These are phyloP conservation scores for Bombus superbus DNA, from an alignment of 1,140 invertebrate genomes.

Conservation along the genomic window DNA sequence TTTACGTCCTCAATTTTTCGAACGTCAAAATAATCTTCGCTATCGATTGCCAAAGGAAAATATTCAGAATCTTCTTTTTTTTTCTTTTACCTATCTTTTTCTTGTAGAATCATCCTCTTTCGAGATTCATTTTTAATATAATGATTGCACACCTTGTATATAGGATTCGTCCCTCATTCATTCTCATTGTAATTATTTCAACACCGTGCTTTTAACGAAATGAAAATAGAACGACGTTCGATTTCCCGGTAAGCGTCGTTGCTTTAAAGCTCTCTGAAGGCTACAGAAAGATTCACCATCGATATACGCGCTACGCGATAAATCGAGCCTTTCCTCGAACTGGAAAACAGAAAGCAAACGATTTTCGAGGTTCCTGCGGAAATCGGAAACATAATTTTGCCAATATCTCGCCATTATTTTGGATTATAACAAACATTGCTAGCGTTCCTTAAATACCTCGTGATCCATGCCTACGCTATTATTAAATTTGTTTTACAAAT, in stretches of 20 bases:
- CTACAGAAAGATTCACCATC: constrained; percentile 4
- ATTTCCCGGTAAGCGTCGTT: constrained; percentile 6
- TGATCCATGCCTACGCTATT: neutral
- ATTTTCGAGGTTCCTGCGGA: neutral
- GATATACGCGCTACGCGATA: neutral
- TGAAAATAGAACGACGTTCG: constrained; percentile 12
- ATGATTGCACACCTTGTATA: neutral
- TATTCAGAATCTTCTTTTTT: neutral
- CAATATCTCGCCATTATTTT: neutral
- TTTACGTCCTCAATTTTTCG: too few species aligned
- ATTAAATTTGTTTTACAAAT: neutral
- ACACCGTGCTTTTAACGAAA: neutral
- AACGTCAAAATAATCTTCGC: neutral
- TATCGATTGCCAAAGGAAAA: neutral
- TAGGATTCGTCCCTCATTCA: neutral
- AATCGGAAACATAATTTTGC: constrained; percentile 3
- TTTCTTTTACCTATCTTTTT: neutral
- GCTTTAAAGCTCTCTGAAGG: neutral
- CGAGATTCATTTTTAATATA: neutral
- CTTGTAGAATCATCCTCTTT: neutral
- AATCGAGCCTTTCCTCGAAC: neutral
- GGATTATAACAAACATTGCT: neutral
- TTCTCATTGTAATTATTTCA: neutral
- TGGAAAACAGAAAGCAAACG: neutral
- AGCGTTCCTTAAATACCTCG: neutral